phyloP scores from a whole-genome alignment of 2,888 invertebrate species.

The Eupeodes luniger region DNA sequence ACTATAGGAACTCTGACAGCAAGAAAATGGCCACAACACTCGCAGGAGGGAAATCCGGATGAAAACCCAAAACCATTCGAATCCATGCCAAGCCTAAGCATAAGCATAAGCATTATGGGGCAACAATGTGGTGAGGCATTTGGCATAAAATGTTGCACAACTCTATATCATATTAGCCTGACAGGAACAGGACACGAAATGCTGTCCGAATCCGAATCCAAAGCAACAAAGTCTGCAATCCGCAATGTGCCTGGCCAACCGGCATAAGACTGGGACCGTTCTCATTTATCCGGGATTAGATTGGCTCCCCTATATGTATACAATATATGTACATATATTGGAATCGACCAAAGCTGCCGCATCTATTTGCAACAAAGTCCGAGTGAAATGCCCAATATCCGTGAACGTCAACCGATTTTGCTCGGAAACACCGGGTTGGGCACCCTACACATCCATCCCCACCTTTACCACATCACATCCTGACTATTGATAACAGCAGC shows the following conservation, averaged over 20 bases:
- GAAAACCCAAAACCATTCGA: constrained; percentile 12
- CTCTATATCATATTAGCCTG: constrained; percentile 77
- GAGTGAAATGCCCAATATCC: constrained; percentile 68
- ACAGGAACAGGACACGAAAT: constrained; percentile 75
- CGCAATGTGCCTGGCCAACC: constrained; percentile 28
- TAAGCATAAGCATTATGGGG: neutral
- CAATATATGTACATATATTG: neutral
- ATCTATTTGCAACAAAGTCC: constrained; percentile 51
- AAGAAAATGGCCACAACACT: constrained; percentile 1
- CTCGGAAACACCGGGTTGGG: constrained; percentile 29
- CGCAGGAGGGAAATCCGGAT: constrained; percentile 12
- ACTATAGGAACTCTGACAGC: neutral
- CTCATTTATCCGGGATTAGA: constrained; percentile 78
- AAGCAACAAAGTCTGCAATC: constrained; percentile 58
- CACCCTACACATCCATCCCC: neutral
- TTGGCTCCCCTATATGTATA: constrained; percentile 50
- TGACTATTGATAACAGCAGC: neutral
- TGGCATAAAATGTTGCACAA: constrained; percentile 69
- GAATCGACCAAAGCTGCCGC: constrained; percentile 19
- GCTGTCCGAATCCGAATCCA: constrained; percentile 7
- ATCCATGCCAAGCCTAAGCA: too few relatives aligned
- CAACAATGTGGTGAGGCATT: constrained; percentile 24
- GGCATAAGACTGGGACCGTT: constrained; percentile 63
- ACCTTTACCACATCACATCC: constrained; percentile 11
- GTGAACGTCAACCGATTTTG: constrained; percentile 66